Percentiles rank a stretch among this genome's conserved stretches.
phyloP scores from a whole-genome alignment of 1,140 invertebrate genomes.

The Camponotus pennsylvanicus region DNA sequence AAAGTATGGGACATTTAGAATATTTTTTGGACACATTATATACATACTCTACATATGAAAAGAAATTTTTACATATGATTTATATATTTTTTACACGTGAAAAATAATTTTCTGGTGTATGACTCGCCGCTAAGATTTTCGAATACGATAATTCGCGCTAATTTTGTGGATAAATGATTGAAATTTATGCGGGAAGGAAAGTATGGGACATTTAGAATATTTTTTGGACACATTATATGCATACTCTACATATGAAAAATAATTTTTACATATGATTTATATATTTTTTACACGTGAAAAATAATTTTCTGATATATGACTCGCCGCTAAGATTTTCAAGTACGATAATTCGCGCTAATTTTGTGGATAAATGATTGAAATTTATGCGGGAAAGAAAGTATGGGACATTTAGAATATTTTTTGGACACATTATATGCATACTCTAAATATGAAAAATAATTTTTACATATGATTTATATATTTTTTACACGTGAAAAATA shows the following conservation, averaged over 20 bases:
- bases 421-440: background rate
- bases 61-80: background rate
- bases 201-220: too few species aligned
- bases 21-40: background rate
- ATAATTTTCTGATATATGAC: background rate
- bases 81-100: too few species aligned
- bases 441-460: background rate
- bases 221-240: too few species aligned
- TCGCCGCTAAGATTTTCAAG: background rate
- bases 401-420: background rate
- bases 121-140: background rate
- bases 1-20: background rate
- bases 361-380: background rate
- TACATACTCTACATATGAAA: background rate
- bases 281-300: too few species aligned
- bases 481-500: background rate
- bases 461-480: too few species aligned
- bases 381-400: background rate
- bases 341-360: background rate
- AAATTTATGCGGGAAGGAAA: too few species aligned
- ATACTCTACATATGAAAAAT: too few species aligned
- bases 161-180: background rate
- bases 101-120: constrained; percentile 3
- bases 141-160: background rate
- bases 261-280: too few species aligned